Percentiles rank a stretch among this genome's conserved stretches.
Evolutionary conservation across 2,888 invertebrate genomes (phyloP).

Genomic region (Netelia inedita): DNA sequence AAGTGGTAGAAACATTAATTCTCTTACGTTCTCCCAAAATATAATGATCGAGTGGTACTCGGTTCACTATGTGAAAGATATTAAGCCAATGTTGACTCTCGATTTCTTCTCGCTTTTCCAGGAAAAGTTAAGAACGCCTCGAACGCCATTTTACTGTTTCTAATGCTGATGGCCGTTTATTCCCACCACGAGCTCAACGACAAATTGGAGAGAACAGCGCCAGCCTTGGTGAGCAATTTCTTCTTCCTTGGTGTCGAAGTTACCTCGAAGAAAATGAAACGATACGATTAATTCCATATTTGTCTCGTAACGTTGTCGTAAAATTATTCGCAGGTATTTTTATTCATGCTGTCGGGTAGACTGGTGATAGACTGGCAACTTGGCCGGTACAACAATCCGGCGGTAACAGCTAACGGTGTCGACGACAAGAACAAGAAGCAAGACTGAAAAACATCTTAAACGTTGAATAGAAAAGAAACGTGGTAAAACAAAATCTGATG

Average conservation of each 20-base stretch:
- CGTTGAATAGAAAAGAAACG: conserved; percentile 29
- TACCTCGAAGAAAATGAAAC: background rate
- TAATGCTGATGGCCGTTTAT: conserved; percentile 96
- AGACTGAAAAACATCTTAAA: conserved; percentile 82
- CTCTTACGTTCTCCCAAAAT: background rate
- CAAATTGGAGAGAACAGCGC: conserved; percentile 96
- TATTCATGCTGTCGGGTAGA: conserved; percentile 96
- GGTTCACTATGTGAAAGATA: background rate
- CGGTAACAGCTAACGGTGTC: conserved; percentile 84
- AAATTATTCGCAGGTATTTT: conserved; percentile 88
- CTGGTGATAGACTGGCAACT: conserved; percentile 93
- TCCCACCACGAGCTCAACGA: conserved; percentile 97
- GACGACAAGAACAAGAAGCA: conserved; percentile 86
- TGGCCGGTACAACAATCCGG: conserved; percentile 85
- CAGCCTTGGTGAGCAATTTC: conserved; percentile 89
- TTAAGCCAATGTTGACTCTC: background rate
- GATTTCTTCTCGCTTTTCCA: conserved; percentile 85
- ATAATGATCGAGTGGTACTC: background rate
- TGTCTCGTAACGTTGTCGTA: conserved; percentile 1
- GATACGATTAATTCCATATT: background rate
- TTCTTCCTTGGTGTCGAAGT: background rate
- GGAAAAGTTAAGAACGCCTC: conserved; percentile 96
- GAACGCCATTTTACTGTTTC: conserved; percentile 92
- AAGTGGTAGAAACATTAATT: conserved; percentile 85
- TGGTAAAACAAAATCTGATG: conserved; percentile 27